These are phyloP conservation scores for Salvelinus sp. DNA, from an alignment of 2,113 vertebrate species.

Conservation along the genomic window DNA sequence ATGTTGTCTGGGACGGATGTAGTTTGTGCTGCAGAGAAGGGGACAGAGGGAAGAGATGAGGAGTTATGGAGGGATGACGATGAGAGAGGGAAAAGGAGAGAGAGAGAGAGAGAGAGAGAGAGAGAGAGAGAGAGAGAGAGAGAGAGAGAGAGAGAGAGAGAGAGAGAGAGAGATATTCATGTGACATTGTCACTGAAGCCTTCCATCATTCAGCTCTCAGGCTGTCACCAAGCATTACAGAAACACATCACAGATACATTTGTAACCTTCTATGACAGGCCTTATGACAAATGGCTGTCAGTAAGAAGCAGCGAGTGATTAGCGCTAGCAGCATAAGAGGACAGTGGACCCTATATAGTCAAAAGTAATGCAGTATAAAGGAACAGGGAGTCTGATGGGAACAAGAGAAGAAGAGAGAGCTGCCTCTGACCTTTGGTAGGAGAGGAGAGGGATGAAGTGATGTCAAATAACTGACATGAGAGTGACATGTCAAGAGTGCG, in stretches of 20 bases:
- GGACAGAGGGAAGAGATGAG: too few relatives aligned
- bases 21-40: too few relatives aligned
- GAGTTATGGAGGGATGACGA: too few relatives aligned
- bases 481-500: too few relatives aligned
- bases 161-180: conserved; percentile 13
- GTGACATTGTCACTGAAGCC: conserved; percentile 45
- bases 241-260: conserved; percentile 52
- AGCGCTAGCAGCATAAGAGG: conserved; percentile 35
- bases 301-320: conserved; percentile 44
- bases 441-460: not conserved
- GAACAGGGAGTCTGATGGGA: conserved; percentile 8
- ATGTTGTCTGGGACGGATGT: too few relatives aligned
- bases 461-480: too few relatives aligned
- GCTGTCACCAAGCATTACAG: conserved; percentile 53
- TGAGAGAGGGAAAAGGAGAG: conserved; percentile 1
- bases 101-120: too few relatives aligned
- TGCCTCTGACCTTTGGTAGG: not conserved
- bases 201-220: conserved; percentile 48
- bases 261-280: conserved; percentile 51
- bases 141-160: too few relatives aligned
- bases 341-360: not conserved
- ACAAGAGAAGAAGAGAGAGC: not conserved
- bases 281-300: conserved; percentile 57
- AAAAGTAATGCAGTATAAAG: conserved; percentile 13
- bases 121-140: conserved; percentile 26